Evolutionary conservation across 1,140 invertebrate genomes (phyloP).

Genomic region (Helicorthomorpha holstii): DNA sequence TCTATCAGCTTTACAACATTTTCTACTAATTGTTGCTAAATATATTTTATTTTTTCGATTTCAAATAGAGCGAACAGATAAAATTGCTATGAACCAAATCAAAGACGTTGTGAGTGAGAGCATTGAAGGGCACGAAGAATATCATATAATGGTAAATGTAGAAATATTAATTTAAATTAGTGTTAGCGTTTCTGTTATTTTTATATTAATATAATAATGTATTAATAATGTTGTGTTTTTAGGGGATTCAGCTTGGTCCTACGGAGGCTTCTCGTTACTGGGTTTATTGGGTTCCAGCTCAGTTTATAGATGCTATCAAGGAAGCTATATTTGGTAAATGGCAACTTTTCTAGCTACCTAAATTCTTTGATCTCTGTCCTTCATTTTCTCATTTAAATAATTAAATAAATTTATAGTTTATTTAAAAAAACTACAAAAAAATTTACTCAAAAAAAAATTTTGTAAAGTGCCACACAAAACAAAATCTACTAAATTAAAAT

Average conservation of each 20-base stretch:
- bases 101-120: slow-evolving; percentile 67
- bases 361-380: no score
- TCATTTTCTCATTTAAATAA: no score
- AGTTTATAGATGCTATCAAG: slow-evolving; percentile 78
- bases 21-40: no score
- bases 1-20: no score
- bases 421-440: no score
- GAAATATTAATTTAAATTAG: no score
- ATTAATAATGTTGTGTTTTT: slow-evolving; percentile 21
- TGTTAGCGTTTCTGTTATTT: no score
- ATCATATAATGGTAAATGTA: slow-evolving; percentile 84
- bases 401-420: no score
- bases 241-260: slow-evolving; percentile 68
- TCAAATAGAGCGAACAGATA: slow-evolving; percentile 62
- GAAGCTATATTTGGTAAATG: slow-evolving; percentile 75
- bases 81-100: slow-evolving; percentile 78
- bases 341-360: slow-evolving; percentile 62
- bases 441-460: no score
- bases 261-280: slow-evolving; percentile 80
- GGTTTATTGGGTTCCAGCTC: slow-evolving; percentile 87
- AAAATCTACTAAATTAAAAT: no score
- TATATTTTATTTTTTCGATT: slow-evolving; percentile 6
- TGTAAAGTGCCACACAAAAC: no score
- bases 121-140: slow-evolving; percentile 77
- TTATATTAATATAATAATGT: no score